Evolutionary conservation across 2,797 vertebrate species (phyloP).

Genomic region (Intellagama lesueurii): DNA sequence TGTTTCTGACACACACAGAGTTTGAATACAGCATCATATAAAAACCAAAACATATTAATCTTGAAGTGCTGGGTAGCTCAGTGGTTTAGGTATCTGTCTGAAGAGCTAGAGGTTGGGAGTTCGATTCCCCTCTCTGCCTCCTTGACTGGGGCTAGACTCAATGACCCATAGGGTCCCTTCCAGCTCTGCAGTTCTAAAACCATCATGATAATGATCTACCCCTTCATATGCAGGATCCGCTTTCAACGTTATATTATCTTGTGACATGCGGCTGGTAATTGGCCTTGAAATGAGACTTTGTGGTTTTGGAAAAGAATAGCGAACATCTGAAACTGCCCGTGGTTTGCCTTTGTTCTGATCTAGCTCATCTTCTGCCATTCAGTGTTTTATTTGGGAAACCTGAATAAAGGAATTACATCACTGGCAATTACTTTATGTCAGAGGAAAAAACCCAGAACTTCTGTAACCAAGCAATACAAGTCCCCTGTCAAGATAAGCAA

Average conservation of each 20-base stretch:
- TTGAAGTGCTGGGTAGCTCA: no score
- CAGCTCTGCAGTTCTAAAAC: no score
- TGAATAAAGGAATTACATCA: conserved; percentile 7
- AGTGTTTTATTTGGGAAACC: neutral
- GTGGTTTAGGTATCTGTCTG: no score
- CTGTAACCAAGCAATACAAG: neutral
- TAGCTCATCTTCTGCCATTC: neutral
- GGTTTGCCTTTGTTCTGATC: neutral
- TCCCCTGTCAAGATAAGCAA: conserved; percentile 7
- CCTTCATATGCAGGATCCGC: neutral
- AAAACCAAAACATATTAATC: conserved; percentile 18
- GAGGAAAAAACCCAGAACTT: neutral
- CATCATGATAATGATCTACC: neutral
- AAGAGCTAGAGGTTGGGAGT: no score
- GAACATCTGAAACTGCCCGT: neutral
- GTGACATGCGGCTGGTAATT: neutral
- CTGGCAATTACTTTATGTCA: neutral
- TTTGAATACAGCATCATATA: conserved; percentile 77
- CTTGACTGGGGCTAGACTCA: no score
- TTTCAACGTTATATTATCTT: neutral
- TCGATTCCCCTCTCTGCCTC: no score
- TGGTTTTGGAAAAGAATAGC: neutral
- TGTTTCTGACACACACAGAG: conserved; percentile 78
- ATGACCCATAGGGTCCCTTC: no score
- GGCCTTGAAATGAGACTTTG: neutral